Percentiles rank a stretch among this genome's conserved stretches.
These are phyloP conservation scores for Plutomurus gul DNA, from an alignment of 1,140 invertebrate genomes.

Conservation along the genomic window DNA sequence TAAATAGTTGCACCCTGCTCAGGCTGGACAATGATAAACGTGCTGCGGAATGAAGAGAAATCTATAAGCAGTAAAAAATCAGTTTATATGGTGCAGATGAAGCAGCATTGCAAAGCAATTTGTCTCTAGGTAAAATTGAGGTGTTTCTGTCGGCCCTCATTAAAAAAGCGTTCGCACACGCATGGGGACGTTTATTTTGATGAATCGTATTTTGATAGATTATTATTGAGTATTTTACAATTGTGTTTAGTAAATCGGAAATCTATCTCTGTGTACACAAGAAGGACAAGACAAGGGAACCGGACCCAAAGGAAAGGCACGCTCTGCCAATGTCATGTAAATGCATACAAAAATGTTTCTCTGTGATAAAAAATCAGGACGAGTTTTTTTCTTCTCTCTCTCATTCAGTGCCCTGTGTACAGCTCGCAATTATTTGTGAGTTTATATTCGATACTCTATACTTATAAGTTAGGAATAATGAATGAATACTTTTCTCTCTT, in stretches of 20 bases:
- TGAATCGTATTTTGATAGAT: slow-evolving; percentile 47
- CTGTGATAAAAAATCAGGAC: not conserved
- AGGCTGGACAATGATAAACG: too few species aligned
- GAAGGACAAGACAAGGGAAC: not conserved
- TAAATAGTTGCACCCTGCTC: too few species aligned
- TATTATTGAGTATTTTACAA: slow-evolving; percentile 34
- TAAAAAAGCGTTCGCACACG: slow-evolving; percentile 6
- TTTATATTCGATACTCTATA: too few species aligned
- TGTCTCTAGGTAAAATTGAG: not conserved
- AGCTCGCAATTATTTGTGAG: too few species aligned
- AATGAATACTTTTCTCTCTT: too few species aligned
- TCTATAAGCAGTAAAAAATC: too few species aligned
- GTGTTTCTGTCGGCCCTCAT: not conserved
- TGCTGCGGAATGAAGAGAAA: too few species aligned
- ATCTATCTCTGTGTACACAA: not conserved
- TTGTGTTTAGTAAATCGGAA: slow-evolving; percentile 11
- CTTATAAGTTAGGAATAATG: too few species aligned
- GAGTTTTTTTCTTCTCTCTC: not conserved
- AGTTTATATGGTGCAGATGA: too few species aligned
- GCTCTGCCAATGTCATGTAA: not conserved
- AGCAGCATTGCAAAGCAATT: slow-evolving; percentile 14
- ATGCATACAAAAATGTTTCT: not conserved
- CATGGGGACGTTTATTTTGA: slow-evolving; percentile 29
- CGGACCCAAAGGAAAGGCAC: too few species aligned
- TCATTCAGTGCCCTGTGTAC: not conserved